Base-by-base conservation (phyloP, 2,797 vertebrate genomes). In the Leontocebus nigricollis region DNA sequence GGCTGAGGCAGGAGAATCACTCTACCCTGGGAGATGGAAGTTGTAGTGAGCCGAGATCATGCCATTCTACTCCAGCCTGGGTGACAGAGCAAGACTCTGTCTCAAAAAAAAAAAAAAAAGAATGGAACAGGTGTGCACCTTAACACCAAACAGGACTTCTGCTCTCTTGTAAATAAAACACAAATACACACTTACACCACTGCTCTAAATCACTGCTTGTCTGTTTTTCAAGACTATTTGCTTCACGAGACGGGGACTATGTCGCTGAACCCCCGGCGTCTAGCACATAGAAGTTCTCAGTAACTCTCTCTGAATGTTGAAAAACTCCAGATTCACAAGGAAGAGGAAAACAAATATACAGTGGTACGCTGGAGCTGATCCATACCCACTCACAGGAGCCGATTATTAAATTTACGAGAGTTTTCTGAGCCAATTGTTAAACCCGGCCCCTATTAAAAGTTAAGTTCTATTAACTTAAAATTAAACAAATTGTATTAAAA, bases 221-320 rank as follows among this genome's bases (percentile, higher is more conserved):
- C 39, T 94, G 50, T 76, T 87, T 92, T 22, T 46, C 72, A 67
- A 72, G 88, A 57, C 57, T 27, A 11, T 36, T 57, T 89, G 75
- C 61, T 84, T 22, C 24, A 13, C 10, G 14, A 76, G 81, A 85
- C 30, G 50, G 14, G 70, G 36, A 67, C 33, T 1, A 0, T 4
- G 2, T 67, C 80, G 15, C 36, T 7, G 7, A 44, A 3, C 57
- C 57, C 36, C 79, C 44, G 2, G 67, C 8, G 19, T 73, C 57
- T 1, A 86, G 44, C 57, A 24, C 4, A 17, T 2, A 26, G 14
- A 57, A 36, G 59, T 4, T 46, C 36, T 33, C 12, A 85, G 2
- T 6, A 1, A 81, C 50, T 87, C 27, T 48, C 44, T 39, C 36
- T 19, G 48, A 80, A 73, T 36, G 36, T 73, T 80, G 89, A 39